Evolutionary conservation across 2,888 invertebrate species (phyloP).

Genomic region (Eristalinus aeneus): DNA sequence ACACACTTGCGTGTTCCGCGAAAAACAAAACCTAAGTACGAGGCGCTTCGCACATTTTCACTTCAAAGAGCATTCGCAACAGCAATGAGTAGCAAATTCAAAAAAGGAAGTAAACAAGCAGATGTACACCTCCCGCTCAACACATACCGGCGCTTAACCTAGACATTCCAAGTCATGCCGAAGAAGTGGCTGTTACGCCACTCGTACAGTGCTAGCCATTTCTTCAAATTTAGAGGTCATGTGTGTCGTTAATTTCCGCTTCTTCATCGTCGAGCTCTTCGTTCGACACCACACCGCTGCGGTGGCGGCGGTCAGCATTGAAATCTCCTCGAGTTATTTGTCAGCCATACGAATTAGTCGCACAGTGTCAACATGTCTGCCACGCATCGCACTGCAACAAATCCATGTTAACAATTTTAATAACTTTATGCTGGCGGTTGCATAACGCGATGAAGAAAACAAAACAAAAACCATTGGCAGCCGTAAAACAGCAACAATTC

Average conservation of each 20-base stretch:
- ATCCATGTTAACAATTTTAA: slow-evolving; percentile 66
- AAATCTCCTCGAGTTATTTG: slow-evolving; percentile 29
- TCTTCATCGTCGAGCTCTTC: slow-evolving; percentile 14
- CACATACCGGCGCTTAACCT: slow-evolving; percentile 26
- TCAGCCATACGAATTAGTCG: slow-evolving; percentile 46
- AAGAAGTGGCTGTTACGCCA: slow-evolving; percentile 43
- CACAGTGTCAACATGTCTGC: slow-evolving; percentile 54
- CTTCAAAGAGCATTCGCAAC: not conserved
- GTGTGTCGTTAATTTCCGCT: slow-evolving; percentile 54
- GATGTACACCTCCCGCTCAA: not conserved
- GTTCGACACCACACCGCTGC: not conserved
- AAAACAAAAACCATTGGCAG: slow-evolving; percentile 4
- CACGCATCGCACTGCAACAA: slow-evolving; percentile 31
- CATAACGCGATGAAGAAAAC: slow-evolving; percentile 45
- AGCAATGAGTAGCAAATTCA: not conserved
- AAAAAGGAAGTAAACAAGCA: not conserved
- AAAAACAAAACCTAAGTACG: not conserved
- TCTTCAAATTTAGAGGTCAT: slow-evolving; percentile 56
- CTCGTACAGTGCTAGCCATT: slow-evolving; percentile 45
- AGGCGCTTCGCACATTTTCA: not conserved
- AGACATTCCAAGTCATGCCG: slow-evolving; percentile 30
- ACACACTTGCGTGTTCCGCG: not conserved
- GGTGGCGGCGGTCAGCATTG: slow-evolving; percentile 21
- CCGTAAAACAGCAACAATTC: not conserved
- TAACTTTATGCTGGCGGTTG: slow-evolving; percentile 61